Percentiles rank a stretch among this genome's conserved stretches.
Evolutionary conservation across 1,140 invertebrate genomes (phyloP).

Genomic region (Cataglyphis hispanica): DNA sequence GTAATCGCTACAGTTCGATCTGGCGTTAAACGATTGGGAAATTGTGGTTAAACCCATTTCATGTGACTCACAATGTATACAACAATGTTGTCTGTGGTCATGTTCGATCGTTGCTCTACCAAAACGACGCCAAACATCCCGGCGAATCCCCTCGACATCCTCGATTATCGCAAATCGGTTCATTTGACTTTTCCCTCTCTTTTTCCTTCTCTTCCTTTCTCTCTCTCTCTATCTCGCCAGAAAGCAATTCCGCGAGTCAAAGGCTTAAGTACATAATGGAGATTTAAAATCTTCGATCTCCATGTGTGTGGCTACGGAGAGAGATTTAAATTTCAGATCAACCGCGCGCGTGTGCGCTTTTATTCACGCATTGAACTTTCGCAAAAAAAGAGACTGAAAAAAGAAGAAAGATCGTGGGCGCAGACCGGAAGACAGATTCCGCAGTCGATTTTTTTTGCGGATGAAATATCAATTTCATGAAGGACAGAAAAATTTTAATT

Average conservation of each 20-base stretch:
- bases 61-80: neutral
- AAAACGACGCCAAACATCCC: slow-evolving; percentile 36
- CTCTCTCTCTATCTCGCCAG: neutral
- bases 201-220: neutral
- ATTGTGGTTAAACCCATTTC: slow-evolving; percentile 23
- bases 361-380: slow-evolving; percentile 27
- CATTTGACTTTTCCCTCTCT: neutral
- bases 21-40: neutral
- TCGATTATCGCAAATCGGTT: slow-evolving; percentile 6
- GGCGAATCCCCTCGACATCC: slow-evolving; percentile 10
- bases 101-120: neutral
- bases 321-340: slow-evolving; percentile 57
- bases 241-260: slow-evolving; percentile 5
- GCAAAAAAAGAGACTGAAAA: neutral
- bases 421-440: neutral
- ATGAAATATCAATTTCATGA: slow-evolving; percentile 51
- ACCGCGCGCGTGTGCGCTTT: slow-evolving; percentile 1
- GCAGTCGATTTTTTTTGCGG: slow-evolving; percentile 22
- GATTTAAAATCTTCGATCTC: slow-evolving; percentile 27
- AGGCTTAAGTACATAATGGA: slow-evolving; percentile 27
- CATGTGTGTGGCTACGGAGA: neutral
- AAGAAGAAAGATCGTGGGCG: neutral
- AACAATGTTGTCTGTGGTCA: slow-evolving; percentile 28
- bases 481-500: slow-evolving; percentile 54
- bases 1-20: neutral